Evolutionary conservation across 1,140 invertebrate species (phyloP), one percentile per base, ranked within the genome.

Genomic region (Melitaea cinxia): DNA sequence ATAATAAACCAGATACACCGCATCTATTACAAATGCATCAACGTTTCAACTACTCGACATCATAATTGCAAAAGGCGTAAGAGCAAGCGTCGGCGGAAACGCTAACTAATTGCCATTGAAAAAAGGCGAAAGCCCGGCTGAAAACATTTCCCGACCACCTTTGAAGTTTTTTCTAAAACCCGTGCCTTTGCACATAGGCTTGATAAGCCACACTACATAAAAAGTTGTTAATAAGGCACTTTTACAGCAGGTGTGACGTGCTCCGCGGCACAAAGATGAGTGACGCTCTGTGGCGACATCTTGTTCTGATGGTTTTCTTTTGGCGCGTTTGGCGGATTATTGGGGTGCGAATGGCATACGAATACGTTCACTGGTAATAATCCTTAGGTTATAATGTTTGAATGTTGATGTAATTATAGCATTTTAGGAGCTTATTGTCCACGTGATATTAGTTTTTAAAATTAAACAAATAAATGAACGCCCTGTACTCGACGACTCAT

Each of bases 91-190:
- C 82, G 73, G 69, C 72, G 71, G 75, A 78, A 82, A 81, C 83
- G 87, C 77, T 77, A 81, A 89, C 87, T 89, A 89, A 89, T 89
- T 89, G 87, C 87, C 83, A 89, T 88, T 89, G 82, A 89, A 87
- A 87, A 89, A 88, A 88, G 87, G 87, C 85, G 85, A 88, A 88
- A 89, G 68, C 76, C 79, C 85, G 82, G 73, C 80, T 85, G 77
- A 85, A 88, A 89, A 89, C 87, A 87, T 89, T 85, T 85, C 78
- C 82, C 75, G 68, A 64, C 72, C 65, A 73, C 75, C 85, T 89
- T 88, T 87, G 85, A 88, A 77, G 82, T 89, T 88, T 85, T 85
- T 83, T 77, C 65, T 63, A 68, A 82, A 86, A 81, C 70, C 69
- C 64, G 56, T 70, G 73, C 78, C 79, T 89, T 84, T 85, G 75